These are phyloP conservation scores for Chrysolina haemoptera DNA, from an alignment of 2,888 invertebrate species.

Conservation along the genomic window DNA sequence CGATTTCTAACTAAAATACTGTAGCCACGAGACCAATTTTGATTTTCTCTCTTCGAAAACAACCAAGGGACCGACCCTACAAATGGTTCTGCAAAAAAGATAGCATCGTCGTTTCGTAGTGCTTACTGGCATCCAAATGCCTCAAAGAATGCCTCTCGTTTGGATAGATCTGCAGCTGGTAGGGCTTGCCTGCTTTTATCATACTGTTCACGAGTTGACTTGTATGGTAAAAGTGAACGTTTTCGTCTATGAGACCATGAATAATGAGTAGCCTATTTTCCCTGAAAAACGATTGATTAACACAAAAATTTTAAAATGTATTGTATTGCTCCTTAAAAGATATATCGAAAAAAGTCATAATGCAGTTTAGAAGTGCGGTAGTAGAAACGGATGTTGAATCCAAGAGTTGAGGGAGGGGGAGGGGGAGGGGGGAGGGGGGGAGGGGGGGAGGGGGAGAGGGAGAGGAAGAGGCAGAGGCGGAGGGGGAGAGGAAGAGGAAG, in stretches of 20 bases:
- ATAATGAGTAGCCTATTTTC: constrained; percentile 93
- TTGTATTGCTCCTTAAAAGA: no score
- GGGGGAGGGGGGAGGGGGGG: no score
- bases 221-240: constrained; percentile 98
- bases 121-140: constrained; percentile 94
- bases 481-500: no score
- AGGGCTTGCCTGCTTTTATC: constrained; percentile 96
- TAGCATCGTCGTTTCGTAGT: constrained; percentile 95
- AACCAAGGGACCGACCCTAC: constrained; percentile 65
- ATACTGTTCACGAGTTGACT: constrained; percentile 91
- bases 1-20: constrained; percentile 10
- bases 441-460: no score
- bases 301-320: neutral
- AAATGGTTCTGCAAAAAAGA: constrained; percentile 91
- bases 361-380: no score
- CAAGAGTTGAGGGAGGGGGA: no score
- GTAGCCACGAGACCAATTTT: neutral
- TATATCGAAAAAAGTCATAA: no score
- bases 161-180: constrained; percentile 95
- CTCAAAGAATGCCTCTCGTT: constrained; percentile 96
- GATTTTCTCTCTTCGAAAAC: neutral
- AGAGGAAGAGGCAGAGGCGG: no score
- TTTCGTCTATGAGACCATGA: constrained; percentile 98
- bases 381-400: no score
- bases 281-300: constrained; percentile 68